Evolutionary conservation across 1,140 invertebrate species (phyloP).

Genomic region (Lucilia cuprina): DNA sequence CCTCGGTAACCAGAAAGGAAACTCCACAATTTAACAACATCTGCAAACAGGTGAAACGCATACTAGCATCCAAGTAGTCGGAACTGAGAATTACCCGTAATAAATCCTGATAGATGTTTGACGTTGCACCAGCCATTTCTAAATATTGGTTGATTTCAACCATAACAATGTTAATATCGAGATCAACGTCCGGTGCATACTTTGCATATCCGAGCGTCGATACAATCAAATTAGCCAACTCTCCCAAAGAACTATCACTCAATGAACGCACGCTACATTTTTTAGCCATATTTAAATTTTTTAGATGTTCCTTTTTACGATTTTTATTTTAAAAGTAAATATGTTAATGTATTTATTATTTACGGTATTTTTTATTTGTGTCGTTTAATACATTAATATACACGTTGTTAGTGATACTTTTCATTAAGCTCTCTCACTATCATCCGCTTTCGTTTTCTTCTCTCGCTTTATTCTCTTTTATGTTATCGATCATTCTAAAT

Average conservation of each 20-base stretch:
- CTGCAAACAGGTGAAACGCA: slow-evolving; percentile 69
- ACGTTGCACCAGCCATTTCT: slow-evolving; percentile 66
- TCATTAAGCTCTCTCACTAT: neutral
- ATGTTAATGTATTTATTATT: neutral
- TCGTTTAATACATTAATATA: neutral
- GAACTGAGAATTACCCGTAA: slow-evolving; percentile 69
- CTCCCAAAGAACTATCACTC: slow-evolving; percentile 55
- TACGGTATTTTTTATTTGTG: no score
- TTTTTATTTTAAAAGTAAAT: neutral
- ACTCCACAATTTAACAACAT: slow-evolving; percentile 70
- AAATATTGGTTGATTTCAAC: slow-evolving; percentile 68
- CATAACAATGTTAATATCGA: slow-evolving; percentile 66
- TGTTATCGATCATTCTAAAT: no score
- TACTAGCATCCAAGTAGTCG: slow-evolving; percentile 70
- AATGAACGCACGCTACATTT: slow-evolving; percentile 55
- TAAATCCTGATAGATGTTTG: slow-evolving; percentile 71
- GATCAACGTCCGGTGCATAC: slow-evolving; percentile 63
- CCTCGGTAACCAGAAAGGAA: slow-evolving; percentile 68
- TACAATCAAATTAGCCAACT: slow-evolving; percentile 57
- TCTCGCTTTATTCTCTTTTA: neutral
- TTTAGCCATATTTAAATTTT: slow-evolving; percentile 55
- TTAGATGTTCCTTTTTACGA: neutral
- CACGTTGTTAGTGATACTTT: neutral
- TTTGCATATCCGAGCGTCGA: slow-evolving; percentile 58
- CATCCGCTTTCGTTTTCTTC: neutral